These are phyloP conservation scores for Hippocampus comes DNA, from an alignment of 2,113 vertebrate species.

Conservation along the genomic window DNA sequence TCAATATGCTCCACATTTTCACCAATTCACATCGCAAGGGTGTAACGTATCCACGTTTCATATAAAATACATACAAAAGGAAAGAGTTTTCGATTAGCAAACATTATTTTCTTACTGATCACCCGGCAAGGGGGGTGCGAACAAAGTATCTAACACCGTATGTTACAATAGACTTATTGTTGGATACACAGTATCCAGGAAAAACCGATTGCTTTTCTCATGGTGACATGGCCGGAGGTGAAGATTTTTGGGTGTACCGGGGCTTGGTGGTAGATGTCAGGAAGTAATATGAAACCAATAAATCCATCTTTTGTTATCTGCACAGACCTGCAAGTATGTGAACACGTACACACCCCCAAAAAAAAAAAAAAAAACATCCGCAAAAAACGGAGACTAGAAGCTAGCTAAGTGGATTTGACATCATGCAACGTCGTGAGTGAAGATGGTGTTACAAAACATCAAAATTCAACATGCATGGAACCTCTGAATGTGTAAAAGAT, in stretches of 20 bases:
- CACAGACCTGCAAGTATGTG: not conserved
- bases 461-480: conserved; percentile 1
- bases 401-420: not conserved
- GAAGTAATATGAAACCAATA: not conserved
- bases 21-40: conserved; percentile 30
- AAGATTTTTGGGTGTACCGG: conserved; percentile 6
- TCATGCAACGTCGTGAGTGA: conserved; percentile 1
- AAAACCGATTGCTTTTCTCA: conserved; percentile 75
- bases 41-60: conserved; percentile 59
- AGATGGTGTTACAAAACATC: not conserved
- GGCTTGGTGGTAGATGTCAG: conserved; percentile 9
- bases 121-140: conserved; percentile 80
- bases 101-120: conserved; percentile 67
- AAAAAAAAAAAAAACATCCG: not conserved
- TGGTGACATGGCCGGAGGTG: conserved; percentile 20
- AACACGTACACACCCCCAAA: not conserved
- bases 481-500: not conserved
- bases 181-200: conserved; percentile 97
- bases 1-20: conserved; percentile 25
- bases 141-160: conserved; percentile 78
- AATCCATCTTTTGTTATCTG: not conserved
- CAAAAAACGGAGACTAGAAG: not conserved
- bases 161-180: conserved; percentile 76
- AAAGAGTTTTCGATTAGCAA: conserved; percentile 83
- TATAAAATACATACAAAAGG: conserved; percentile 95